Evolutionary conservation across 92 coral and sea anemone genomes (phyloP).

Genomic region (Phenganax subtilis): DNA sequence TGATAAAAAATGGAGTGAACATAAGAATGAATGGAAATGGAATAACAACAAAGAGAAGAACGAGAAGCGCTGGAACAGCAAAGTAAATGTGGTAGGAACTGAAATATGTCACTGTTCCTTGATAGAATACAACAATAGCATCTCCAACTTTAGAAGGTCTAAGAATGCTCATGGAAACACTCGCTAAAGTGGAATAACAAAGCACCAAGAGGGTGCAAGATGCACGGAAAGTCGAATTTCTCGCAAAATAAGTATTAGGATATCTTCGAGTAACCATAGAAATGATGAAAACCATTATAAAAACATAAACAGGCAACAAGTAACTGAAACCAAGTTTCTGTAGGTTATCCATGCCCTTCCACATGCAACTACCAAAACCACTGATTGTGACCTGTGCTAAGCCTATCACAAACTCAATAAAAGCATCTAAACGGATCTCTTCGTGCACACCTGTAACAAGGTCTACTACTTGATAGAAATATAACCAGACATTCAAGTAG

Average conservation of each 20-base stretch:
- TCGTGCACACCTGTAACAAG: slow-evolving; percentile 42
- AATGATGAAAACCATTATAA: slow-evolving; percentile 56
- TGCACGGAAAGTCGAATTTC: slow-evolving; percentile 73
- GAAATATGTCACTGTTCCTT: slow-evolving; percentile 58
- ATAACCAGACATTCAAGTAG: slow-evolving; percentile 90
- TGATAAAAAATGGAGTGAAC: slow-evolving; percentile 58
- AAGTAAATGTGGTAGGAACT: slow-evolving; percentile 43
- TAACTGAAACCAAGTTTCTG: slow-evolving; percentile 72
- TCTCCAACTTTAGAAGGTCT: slow-evolving; percentile 56
- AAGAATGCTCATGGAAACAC: slow-evolving; percentile 73
- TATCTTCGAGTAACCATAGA: slow-evolving; percentile 50
- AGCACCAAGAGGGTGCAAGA: slow-evolving; percentile 83
- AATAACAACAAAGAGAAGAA: slow-evolving; percentile 52
- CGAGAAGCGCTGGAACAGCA: slow-evolving; percentile 51
- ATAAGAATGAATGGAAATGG: slow-evolving; percentile 58
- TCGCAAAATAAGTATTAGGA: slow-evolving; percentile 71
- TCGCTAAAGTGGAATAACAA: slow-evolving; percentile 82
- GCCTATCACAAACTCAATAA: slow-evolving; percentile 60
- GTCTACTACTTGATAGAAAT: slow-evolving; percentile 74
- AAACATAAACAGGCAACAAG: slow-evolving; percentile 63
- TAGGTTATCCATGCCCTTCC: slow-evolving; percentile 67
- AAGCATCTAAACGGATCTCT: slow-evolving; percentile 56
- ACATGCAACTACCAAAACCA: slow-evolving; percentile 64
- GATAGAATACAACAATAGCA: slow-evolving; percentile 44
- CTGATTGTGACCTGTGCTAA: slow-evolving; percentile 59